A percentile compares a stretch with the other conserved stretches of the same genome.
Evolutionary conservation across 2,113 vertebrate genomes (phyloP).

Genomic region (Ploceus nigricollis): DNA sequence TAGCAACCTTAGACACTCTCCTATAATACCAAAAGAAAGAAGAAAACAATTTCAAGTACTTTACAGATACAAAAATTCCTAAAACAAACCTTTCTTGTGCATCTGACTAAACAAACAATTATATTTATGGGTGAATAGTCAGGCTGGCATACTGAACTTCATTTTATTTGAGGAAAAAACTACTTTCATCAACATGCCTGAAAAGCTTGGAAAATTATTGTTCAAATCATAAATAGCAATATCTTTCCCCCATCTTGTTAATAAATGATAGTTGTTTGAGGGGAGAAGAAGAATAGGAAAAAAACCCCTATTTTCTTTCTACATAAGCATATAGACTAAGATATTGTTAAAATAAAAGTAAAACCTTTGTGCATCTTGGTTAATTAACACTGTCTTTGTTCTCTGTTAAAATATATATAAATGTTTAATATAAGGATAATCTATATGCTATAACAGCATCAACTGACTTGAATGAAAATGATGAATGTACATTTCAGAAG

Average conservation of each 20-base stretch:
- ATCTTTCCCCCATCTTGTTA: not conserved
- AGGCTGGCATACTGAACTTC: not conserved
- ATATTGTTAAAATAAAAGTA: not conserved
- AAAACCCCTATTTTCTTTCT: not conserved
- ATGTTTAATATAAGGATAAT: not conserved
- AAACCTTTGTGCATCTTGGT: not conserved
- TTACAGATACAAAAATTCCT: not conserved
- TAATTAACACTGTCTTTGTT: not conserved
- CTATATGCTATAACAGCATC: not conserved
- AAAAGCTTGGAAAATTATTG: not conserved
- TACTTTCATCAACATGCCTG: not conserved
- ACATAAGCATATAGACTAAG: not conserved
- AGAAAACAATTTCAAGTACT: not conserved
- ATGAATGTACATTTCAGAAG: not conserved
- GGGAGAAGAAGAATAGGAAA: not conserved
- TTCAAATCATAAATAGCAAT: not conserved
- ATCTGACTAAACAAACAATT: not conserved
- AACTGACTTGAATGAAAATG: not conserved
- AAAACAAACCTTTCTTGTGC: not conserved
- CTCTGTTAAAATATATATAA: not conserved
- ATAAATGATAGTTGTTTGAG: fast-evolving
- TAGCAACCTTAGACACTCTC: not conserved
- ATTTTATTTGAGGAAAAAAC: not conserved
- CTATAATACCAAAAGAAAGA: not conserved
- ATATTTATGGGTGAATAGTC: not conserved